Conservation (phyloP, 2,888 invertebrate genomes). For the Dugesia japonica region DNA sequence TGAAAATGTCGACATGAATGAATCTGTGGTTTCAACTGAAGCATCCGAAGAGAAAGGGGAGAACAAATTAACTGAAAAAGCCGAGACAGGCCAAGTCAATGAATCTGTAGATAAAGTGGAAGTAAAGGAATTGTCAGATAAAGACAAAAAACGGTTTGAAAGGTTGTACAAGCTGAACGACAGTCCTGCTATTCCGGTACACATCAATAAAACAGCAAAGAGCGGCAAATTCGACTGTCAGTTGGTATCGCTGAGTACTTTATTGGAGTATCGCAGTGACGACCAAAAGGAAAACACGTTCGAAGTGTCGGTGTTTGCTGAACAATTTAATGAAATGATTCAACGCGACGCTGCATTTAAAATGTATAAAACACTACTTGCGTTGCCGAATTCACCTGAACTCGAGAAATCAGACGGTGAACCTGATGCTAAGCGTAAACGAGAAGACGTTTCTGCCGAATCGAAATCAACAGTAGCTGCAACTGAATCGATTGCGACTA, state of each 20-base stretch:
- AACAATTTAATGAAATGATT: conserved; percentile 85
- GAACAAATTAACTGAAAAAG: neutral
- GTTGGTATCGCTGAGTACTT: conserved; percentile 67
- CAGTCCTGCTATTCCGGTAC: conserved; percentile 65
- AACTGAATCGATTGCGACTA: too few relatives aligned
- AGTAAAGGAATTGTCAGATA: conserved; percentile 35
- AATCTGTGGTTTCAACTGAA: too few relatives aligned
- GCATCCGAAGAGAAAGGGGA: too few relatives aligned
- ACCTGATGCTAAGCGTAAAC: conserved; percentile 17
- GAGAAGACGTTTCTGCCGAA: neutral
- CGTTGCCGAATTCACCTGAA: conserved; percentile 22
- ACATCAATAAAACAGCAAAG: conserved; percentile 64
- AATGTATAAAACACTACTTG: conserved; percentile 57
- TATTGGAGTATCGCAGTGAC: conserved; percentile 72
- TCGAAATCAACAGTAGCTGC: too few relatives aligned
- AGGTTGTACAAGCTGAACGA: conserved; percentile 56
- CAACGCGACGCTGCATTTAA: conserved; percentile 83
- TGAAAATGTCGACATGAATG: too few relatives aligned
- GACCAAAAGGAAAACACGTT: conserved; percentile 64
- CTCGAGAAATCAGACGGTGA: conserved; percentile 6
- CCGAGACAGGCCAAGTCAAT: conserved; percentile 33
- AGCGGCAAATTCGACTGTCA: conserved; percentile 80
- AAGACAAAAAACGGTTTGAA: conserved; percentile 56
- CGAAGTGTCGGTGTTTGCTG: conserved; percentile 68
- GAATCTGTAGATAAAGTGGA: conserved; percentile 40